A percentile compares a stretch with the other conserved stretches of the same genome.
These are phyloP conservation scores for Myopa testacea DNA, from an alignment of 2,888 invertebrate species.

Conservation along the genomic window DNA sequence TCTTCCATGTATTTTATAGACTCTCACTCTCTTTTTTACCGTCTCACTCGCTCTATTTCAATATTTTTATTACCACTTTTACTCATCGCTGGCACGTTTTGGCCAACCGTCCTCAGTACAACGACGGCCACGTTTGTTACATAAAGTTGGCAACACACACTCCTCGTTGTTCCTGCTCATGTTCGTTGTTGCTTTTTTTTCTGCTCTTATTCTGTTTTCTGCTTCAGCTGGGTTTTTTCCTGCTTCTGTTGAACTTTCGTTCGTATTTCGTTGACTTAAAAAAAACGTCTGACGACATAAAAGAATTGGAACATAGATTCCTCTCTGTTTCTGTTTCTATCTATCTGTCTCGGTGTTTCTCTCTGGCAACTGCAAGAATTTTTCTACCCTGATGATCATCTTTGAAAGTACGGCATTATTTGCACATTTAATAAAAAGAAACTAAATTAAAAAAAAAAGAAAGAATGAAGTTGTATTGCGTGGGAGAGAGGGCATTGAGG, in stretches of 20 bases:
- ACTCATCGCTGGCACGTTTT: too few relatives aligned
- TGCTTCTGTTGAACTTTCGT: background rate
- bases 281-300: background rate
- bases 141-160: background rate
- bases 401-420: constrained; percentile 2
- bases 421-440: constrained; percentile 3
- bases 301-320: constrained; percentile 11
- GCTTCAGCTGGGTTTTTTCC: too few relatives aligned
- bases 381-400: background rate
- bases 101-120: too few relatives aligned
- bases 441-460: background rate
- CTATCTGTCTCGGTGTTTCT: background rate
- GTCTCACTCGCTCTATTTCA: too few relatives aligned
- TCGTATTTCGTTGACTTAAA: background rate
- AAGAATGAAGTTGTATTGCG: background rate
- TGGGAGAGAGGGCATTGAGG: background rate
- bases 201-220: too few relatives aligned
- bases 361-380: background rate
- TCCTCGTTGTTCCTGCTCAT: background rate
- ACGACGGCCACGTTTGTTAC: too few relatives aligned
- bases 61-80: too few relatives aligned
- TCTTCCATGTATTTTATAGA: background rate
- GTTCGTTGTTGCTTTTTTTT: too few relatives aligned
- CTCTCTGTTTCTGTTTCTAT: background rate
- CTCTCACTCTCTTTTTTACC: too few relatives aligned